These are phyloP conservation scores for Anguilla marmorata DNA, from an alignment of 2,797 vertebrate species.

Conservation along the genomic window DNA sequence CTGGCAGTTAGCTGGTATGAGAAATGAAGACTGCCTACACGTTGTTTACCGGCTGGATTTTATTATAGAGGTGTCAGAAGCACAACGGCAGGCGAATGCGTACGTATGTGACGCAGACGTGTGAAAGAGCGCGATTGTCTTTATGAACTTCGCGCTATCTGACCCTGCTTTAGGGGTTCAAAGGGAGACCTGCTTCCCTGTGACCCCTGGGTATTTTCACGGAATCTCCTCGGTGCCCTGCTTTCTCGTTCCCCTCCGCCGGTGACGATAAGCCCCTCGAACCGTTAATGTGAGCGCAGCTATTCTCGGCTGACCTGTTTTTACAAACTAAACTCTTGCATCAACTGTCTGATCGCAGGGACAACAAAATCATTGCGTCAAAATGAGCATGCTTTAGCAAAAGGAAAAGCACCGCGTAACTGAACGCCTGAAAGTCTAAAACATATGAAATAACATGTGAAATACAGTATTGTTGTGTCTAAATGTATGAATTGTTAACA, in stretches of 20 bases:
- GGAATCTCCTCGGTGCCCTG: neutral
- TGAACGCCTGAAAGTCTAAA: neutral
- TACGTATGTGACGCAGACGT: neutral
- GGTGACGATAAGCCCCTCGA: neutral
- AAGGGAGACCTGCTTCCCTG: neutral
- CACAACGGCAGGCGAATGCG: neutral
- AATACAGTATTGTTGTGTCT: neutral
- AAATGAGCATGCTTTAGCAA: neutral
- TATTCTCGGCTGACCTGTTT: neutral
- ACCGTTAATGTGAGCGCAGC: neutral
- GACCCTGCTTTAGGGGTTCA: neutral
- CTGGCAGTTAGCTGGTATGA: slow-evolving; percentile 11
- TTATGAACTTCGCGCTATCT: neutral
- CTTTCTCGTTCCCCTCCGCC: neutral
- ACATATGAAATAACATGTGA: neutral
- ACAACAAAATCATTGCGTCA: neutral
- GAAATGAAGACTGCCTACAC: neutral
- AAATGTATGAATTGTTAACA: neutral
- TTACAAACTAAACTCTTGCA: neutral
- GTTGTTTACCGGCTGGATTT: no score
- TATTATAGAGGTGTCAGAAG: neutral
- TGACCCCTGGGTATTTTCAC: neutral
- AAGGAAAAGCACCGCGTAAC: neutral
- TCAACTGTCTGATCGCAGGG: neutral
- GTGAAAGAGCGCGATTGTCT: neutral